Evolutionary conservation across 2,113 vertebrate species (phyloP).

Genomic region (Cyanoramphus novaezelandiae): DNA sequence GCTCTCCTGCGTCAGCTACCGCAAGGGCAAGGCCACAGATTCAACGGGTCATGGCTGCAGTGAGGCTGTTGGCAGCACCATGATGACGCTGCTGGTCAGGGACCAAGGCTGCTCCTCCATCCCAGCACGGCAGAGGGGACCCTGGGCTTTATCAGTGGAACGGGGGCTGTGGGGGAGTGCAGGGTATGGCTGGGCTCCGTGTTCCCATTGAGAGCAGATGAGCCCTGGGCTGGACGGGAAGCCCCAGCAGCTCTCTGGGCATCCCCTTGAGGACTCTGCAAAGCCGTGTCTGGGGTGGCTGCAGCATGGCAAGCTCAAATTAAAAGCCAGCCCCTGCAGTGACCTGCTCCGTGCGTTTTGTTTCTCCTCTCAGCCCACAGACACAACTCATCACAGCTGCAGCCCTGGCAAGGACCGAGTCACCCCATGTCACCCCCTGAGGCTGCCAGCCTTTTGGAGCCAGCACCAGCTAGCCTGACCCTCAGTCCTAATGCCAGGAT

Average conservation of each 20-base stretch:
- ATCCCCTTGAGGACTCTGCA: background rate
- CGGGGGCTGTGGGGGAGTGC: accelerated
- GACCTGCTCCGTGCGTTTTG: accelerated
- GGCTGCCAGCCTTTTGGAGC: accelerated
- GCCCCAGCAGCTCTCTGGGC: background rate
- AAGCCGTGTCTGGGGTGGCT: background rate
- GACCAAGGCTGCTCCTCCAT: background rate
- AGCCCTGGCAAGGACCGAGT: accelerated
- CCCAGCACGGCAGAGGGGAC: background rate
- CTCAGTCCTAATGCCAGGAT: background rate
- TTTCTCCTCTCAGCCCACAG: background rate
- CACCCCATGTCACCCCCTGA: accelerated
- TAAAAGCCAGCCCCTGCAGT: background rate
- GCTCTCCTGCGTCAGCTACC: background rate
- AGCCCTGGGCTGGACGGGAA: background rate
- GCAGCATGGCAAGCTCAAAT: background rate
- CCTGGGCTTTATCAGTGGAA: accelerated
- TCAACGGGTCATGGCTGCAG: background rate
- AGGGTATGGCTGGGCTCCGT: accelerated
- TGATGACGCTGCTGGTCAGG: background rate
- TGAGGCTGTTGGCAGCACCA: accelerated
- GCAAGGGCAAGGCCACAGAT: accelerated
- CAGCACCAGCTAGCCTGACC: accelerated
- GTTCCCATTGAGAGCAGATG: background rate
- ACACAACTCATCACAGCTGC: background rate